Evolutionary conservation across 2,113 vertebrate species (phyloP), one percentile per base, ranked within the genome.

Genomic region (Cavia porcellus): DNA sequence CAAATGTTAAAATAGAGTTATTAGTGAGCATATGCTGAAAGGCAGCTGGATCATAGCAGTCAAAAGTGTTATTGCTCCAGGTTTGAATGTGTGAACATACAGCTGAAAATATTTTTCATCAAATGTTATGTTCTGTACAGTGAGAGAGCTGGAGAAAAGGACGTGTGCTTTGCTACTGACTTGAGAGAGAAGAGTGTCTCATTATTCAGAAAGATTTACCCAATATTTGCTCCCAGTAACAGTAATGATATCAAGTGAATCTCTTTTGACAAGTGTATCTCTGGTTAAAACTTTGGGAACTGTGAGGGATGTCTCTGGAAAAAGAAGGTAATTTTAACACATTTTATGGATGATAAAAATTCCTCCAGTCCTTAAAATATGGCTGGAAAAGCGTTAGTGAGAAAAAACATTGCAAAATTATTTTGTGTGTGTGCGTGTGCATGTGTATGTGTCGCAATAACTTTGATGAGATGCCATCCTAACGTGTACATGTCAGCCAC

Each of bases 1-100:
- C 96, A 96, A 95, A 94, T 97, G 96, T 95, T 97, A 92, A 95
- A 97, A 97, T 93, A 91, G 93, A 97, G 94, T 97, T 96, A 95
- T 95, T 95, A 95, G 90, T 25, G 86, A 94, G 79, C 90, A 61
- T 94, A 94, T 74, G 91, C 93, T 92, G 91, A 92, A 92, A 96
- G 95, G 91, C 89, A 97, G 89, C 95, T 93, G 83, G 83, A 89
- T 92, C 7, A 22, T 42, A 77, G 83, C 95, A 74, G 72, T 86
- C 84, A 92, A 94, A 97, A 93, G 80, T 28, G 77, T 86, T 72
- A 35, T 66, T 81, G 97, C 97, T 97, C 86, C 7, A 4, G 97
- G 96, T 95, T 95, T 96, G 96, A 91, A 96, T 92, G 45, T 15
- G 50, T 89, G 62, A 95, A 66, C 42, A 22, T 38, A 35, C 47